A percentile compares a stretch with the other conserved stretches of the same genome.
These are phyloP conservation scores for Anguilla rostrata DNA, from an alignment of 2,113 vertebrate genomes.

Conservation along the genomic window DNA sequence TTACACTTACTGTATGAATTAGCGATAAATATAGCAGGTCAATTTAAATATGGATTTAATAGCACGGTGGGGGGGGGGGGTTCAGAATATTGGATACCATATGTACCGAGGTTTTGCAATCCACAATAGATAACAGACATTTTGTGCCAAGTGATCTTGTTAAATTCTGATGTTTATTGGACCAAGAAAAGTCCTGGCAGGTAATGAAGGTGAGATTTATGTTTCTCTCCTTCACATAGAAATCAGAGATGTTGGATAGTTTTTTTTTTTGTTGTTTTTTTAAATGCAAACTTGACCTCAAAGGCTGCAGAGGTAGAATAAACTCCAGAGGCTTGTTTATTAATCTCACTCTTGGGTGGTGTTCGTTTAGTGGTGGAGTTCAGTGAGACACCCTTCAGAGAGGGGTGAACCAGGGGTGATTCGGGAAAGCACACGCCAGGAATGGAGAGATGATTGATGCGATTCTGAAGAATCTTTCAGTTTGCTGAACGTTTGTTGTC, in stretches of 20 bases:
- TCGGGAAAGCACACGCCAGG: background rate
- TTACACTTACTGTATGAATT: slow-evolving; percentile 32
- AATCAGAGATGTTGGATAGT: background rate
- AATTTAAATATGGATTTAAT: slow-evolving; percentile 32
- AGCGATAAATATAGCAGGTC: slow-evolving; percentile 25
- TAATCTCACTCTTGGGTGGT: background rate
- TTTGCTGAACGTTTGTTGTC: background rate
- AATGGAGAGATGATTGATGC: background rate
- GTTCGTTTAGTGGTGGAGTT: background rate
- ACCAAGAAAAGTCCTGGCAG: slow-evolving; percentile 2
- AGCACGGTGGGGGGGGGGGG: slow-evolving; percentile 21
- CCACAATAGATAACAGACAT: slow-evolving; percentile 30
- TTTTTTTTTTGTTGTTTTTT: background rate
- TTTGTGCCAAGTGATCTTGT: slow-evolving; percentile 27
- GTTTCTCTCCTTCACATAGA: background rate
- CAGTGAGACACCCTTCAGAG: background rate
- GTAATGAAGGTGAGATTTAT: slow-evolving; percentile 17
- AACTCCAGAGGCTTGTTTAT: background rate
- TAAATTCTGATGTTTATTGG: background rate
- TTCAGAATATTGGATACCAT: slow-evolving; percentile 9
- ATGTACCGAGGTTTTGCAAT: slow-evolving; percentile 3
- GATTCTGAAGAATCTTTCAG: background rate
- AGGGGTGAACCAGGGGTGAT: background rate
- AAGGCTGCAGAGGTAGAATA: background rate
- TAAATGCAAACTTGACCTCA: background rate